Conservation (phyloP, 2,888 invertebrate species). For the Axea sp. region DNA sequence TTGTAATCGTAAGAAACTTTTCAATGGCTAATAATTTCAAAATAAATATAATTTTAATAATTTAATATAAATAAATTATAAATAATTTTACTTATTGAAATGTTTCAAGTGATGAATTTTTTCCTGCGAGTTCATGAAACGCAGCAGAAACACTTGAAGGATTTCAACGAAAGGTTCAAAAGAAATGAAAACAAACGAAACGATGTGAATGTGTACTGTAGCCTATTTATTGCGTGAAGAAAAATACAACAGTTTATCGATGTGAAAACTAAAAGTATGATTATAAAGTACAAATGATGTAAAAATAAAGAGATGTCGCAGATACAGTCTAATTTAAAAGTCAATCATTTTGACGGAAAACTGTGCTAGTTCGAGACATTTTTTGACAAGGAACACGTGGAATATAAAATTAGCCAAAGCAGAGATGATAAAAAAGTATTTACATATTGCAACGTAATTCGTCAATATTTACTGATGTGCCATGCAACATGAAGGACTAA, state of each 20-base stretch:
- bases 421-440: constrained; percentile 42
- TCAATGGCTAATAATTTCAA: no score
- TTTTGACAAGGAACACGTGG: constrained; percentile 12
- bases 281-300: constrained; percentile 24
- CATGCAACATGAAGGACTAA: constrained; percentile 58
- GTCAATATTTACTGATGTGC: constrained; percentile 57
- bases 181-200: constrained; percentile 32
- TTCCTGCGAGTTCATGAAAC: constrained; percentile 13
- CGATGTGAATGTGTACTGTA: constrained; percentile 34
- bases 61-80: no score
- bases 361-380: constrained; percentile 6
- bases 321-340: constrained; percentile 16
- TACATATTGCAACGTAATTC: constrained; percentile 57
- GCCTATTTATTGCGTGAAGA: constrained; percentile 49
- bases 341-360: constrained; percentile 16
- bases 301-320: constrained; percentile 24
- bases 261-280: constrained; percentile 29
- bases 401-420: constrained; percentile 37
- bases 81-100: no score
- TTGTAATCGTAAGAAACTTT: no score
- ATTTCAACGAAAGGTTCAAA: constrained; percentile 25
- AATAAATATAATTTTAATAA: no score
- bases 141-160: constrained; percentile 1
- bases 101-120: not conserved
- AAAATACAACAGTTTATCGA: constrained; percentile 35